Percentiles rank a stretch among this genome's conserved stretches.
phyloP scores from a whole-genome alignment of 2,797 vertebrate species.

The Stomatorhinus walkeri region DNA sequence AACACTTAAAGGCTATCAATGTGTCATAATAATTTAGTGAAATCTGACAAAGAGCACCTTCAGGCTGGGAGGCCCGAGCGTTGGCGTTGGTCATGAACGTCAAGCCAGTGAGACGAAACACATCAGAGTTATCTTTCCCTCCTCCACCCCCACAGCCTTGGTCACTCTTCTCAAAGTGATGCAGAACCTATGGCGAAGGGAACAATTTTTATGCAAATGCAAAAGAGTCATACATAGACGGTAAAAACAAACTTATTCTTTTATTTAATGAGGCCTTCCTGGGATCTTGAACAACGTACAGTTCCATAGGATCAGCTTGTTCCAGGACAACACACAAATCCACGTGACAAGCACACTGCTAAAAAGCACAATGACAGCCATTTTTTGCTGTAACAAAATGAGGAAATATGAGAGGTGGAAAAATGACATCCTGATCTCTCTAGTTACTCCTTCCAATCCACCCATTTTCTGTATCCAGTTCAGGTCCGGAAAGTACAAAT shows the following conservation, averaged over 20 bases:
- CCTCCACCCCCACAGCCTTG: conserved; percentile 85
- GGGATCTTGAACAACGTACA: neutral
- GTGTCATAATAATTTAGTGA: neutral
- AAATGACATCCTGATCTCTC: neutral
- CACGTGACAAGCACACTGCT: neutral
- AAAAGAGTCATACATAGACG: neutral
- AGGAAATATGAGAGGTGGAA: neutral
- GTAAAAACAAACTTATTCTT: neutral
- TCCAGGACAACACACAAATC: neutral
- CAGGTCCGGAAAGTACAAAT: too few relatives aligned
- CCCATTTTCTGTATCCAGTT: neutral
- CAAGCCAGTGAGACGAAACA: conserved; percentile 76
- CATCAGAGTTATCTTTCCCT: conserved; percentile 66
- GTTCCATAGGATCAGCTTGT: neutral
- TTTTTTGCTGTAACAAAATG: neutral
- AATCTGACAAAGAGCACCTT: conserved; percentile 46
- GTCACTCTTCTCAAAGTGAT: conserved; percentile 70
- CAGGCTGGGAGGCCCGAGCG: conserved; percentile 42
- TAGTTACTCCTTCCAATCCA: neutral
- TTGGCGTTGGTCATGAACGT: conserved; percentile 84
- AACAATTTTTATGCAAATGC: neutral
- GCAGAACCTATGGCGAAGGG: conserved; percentile 60
- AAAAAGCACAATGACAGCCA: neutral
- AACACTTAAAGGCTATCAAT: neutral
- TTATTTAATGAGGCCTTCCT: neutral